phyloP scores from a whole-genome alignment of 1,140 invertebrate species.

The Trialeurodes vaporariorum region DNA sequence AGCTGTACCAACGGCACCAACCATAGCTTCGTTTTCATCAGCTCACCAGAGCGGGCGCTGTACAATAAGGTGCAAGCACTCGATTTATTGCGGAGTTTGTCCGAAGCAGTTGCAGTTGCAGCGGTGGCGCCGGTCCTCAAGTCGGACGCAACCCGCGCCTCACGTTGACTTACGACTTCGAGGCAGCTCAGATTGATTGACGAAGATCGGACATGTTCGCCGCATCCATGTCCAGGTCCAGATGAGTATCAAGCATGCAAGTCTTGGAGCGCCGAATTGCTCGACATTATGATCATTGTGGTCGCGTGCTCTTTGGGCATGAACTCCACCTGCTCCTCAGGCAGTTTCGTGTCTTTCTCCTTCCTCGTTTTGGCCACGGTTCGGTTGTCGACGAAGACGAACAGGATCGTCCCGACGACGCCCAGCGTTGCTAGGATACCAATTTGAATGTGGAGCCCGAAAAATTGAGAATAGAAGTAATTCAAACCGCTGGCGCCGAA shows the following conservation, averaged over 20 bases:
- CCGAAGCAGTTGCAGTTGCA: no score
- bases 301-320: background rate
- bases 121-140: no score
- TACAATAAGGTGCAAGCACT: no score
- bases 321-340: background rate
- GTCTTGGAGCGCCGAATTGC: background rate
- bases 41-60: no score
- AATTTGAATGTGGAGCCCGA: background rate
- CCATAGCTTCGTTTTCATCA: no score
- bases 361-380: background rate
- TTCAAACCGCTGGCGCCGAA: background rate
- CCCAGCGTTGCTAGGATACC: background rate
- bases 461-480: background rate
- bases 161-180: no score
- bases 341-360: background rate
- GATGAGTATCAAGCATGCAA: background rate
- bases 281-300: background rate
- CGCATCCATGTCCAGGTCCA: no score
- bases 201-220: no score
- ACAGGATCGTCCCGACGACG: background rate
- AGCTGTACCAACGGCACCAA: no score
- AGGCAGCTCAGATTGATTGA: no score
- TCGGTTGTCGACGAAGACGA: background rate
- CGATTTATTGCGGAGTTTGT: no score
- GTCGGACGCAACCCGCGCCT: no score